These are phyloP conservation scores for Zalophus californianus DNA, from an alignment of 2,797 vertebrate species.

Conservation along the genomic window DNA sequence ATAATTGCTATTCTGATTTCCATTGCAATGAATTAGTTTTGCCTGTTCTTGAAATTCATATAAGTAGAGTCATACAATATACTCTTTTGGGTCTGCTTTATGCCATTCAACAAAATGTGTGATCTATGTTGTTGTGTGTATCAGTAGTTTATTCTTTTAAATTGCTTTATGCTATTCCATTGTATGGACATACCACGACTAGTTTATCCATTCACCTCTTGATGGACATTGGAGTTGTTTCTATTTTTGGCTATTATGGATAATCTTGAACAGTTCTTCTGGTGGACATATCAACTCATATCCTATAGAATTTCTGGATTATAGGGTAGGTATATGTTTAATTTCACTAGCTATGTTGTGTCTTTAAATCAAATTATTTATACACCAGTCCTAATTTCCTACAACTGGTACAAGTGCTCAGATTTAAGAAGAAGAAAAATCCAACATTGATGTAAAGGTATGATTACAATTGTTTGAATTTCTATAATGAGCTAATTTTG, in stretches of 20 bases:
- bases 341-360: not conserved
- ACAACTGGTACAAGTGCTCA: not conserved
- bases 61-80: not conserved
- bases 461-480: not conserved
- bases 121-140: not conserved
- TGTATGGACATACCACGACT: not conserved
- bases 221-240: not conserved
- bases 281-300: not conserved
- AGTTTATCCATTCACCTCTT: not conserved
- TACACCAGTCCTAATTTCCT: not conserved
- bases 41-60: not conserved
- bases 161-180: not conserved
- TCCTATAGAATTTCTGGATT: not conserved
- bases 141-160: not conserved
- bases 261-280: slow-evolving; percentile 20
- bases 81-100: not conserved
- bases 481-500: not conserved
- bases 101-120: not conserved
- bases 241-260: not conserved
- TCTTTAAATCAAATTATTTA: not conserved
- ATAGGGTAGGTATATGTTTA: not conserved
- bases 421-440: not conserved
- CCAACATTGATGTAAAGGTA: not conserved
- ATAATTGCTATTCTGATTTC: not conserved
- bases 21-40: not conserved